These are phyloP conservation scores for Mobula birostris DNA, from an alignment of 2,113 vertebrate species.

Conservation along the genomic window DNA sequence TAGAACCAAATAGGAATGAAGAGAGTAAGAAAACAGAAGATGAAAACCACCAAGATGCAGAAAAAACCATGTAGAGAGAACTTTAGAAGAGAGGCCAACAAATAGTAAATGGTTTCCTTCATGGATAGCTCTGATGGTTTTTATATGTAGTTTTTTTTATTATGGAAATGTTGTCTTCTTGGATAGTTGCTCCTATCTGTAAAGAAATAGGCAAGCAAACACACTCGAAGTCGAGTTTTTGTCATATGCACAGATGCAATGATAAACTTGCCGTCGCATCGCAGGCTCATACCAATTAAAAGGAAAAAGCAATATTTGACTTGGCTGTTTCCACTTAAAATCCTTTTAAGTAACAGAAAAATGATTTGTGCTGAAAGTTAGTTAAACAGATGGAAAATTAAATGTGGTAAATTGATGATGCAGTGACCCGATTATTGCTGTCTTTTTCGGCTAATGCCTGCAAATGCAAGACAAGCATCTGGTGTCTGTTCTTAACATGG, in stretches of 20 bases:
- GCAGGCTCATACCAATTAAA: neutral
- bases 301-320: neutral
- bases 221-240: too few relatives aligned
- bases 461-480: conserved; percentile 20
- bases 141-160: neutral
- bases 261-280: too few relatives aligned
- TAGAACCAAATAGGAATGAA: too few relatives aligned
- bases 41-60: neutral
- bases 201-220: neutral
- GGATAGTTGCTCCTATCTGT: neutral
- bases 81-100: neutral
- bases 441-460: neutral
- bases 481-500: conserved; percentile 5
- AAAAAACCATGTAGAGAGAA: neutral
- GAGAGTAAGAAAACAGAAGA: neutral
- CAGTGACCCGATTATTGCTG: neutral
- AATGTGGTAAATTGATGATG: conserved; percentile 26
- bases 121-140: neutral
- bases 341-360: neutral
- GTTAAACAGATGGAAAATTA: conserved; percentile 33
- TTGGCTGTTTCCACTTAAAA: conserved; percentile 7
- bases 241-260: too few relatives aligned
- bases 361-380: conserved; percentile 33
- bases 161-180: neutral
- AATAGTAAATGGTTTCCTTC: too few relatives aligned